Base-by-base conservation (phyloP, 2,797 vertebrate species). In the Limosa lapponica region DNA sequence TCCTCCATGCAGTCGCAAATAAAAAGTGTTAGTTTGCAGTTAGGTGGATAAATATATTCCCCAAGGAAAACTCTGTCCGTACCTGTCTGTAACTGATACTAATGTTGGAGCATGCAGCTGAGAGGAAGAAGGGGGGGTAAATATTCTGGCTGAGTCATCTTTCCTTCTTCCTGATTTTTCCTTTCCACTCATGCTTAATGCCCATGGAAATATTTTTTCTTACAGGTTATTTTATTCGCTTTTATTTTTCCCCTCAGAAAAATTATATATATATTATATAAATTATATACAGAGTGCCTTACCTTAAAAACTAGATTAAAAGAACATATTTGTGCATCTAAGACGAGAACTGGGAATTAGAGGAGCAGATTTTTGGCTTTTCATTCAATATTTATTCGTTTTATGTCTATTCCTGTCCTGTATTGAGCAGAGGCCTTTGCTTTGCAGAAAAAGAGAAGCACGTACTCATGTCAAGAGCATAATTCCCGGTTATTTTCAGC, bases 401-500 rank as follows among this genome's bases (percentile, higher is more conserved):
- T 82, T 71, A 59, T 8, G 1, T 34, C 8, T 80, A 36, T n/a
- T 94, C 8, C 48, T 89, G 51, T 87, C 70, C 66, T 80, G 28
- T 59, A 16, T 27, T 22, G 10, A 93, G 64, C 36, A 2, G 6
- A 86, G 51, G 55, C 65, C 83, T 82, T 67, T 37, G 24, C 55
- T 84, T 55, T 80, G 48, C 74, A 80, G 67, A 34, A 64, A 82
- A 64, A 67, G 52, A 83, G 69, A 89, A 61, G 74, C 41, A 18
- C 20, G 57, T 74, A 57, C 67, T 96, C 48, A 27, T 74, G 87
- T 94, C 71, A 77, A 82, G 94, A 94, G 80, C 48, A 32, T 95
- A 96, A 95, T 91, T 90, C 64, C 7, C 52, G 70, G 77, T 77
- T 95, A 79, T 90, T 96, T 90, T 80, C 90, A 94, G 73, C 74